phyloP scores from a whole-genome alignment of 2,797 vertebrate genomes.

The Rhynchotus rufescens region DNA sequence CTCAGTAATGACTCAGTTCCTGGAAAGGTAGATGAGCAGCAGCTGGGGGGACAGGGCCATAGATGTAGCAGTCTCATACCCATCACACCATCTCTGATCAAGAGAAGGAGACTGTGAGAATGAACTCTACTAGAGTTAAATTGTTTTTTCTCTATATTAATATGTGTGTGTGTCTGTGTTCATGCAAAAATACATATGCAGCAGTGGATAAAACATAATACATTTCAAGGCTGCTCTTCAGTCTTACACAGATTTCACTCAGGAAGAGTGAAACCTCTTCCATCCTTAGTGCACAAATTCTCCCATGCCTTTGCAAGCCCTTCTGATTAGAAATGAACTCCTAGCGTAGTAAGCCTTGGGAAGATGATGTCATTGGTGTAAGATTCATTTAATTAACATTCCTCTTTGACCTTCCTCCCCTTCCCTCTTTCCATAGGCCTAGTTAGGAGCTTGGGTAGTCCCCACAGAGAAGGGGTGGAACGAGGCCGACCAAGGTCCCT shows the following conservation, averaged over 20 bases:
- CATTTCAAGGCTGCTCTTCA: not conserved
- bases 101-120: not conserved
- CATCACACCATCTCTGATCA: not conserved
- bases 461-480: not conserved
- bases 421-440: not conserved
- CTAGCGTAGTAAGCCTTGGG: not conserved
- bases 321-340: not conserved
- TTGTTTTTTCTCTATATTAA: accelerated
- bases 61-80: not conserved
- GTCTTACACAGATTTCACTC: not conserved
- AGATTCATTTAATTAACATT: not conserved
- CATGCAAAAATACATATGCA: not conserved
- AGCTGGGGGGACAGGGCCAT: not conserved
- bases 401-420: not conserved
- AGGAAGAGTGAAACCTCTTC: not conserved
- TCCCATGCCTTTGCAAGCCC: not conserved
- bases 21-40: slow-evolving; percentile 36
- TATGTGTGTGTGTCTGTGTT: not conserved
- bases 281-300: not conserved
- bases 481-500: not conserved
- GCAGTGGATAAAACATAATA: not conserved
- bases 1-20: slow-evolving; percentile 49
- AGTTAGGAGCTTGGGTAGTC: not conserved
- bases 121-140: not conserved
- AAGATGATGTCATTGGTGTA: not conserved